phyloP scores from a whole-genome alignment of 2,888 invertebrate genomes.

The Morinoia aosen region DNA sequence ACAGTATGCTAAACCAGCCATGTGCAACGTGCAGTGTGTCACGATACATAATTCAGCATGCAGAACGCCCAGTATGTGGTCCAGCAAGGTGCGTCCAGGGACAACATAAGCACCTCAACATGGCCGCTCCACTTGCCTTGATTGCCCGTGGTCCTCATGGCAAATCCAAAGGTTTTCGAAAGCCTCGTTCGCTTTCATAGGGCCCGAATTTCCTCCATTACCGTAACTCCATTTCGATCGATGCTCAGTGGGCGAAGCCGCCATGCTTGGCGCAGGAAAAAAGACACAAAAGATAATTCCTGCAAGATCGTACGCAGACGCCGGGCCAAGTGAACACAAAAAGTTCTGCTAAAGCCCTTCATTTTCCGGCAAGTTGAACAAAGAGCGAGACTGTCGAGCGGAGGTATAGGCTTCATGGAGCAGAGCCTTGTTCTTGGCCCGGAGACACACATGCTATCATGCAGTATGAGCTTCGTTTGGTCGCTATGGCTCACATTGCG shows the following conservation, averaged over 20 bases:
- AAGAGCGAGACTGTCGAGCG: background rate
- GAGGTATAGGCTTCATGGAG: background rate
- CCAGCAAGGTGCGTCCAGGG: background rate
- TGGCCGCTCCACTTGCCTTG: background rate
- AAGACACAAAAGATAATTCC: background rate
- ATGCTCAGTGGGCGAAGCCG: background rate
- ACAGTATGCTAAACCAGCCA: no score
- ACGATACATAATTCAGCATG: background rate
- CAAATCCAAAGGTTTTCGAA: background rate
- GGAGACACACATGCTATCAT: background rate
- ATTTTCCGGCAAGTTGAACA: background rate
- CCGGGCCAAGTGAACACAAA: background rate
- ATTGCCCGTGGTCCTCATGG: background rate
- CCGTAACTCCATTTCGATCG: background rate
- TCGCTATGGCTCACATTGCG: constrained; percentile 34
- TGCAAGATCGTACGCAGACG: background rate
- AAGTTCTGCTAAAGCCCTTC: background rate
- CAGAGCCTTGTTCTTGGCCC: background rate
- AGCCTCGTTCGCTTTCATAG: background rate
- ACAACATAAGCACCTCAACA: background rate
- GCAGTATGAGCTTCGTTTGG: background rate
- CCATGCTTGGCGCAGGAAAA: background rate
- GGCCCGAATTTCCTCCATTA: background rate
- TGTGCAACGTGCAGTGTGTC: background rate
- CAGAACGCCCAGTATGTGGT: background rate